Evolutionary conservation across 2,797 vertebrate genomes (phyloP).

Genomic region (Poecile montanus): DNA sequence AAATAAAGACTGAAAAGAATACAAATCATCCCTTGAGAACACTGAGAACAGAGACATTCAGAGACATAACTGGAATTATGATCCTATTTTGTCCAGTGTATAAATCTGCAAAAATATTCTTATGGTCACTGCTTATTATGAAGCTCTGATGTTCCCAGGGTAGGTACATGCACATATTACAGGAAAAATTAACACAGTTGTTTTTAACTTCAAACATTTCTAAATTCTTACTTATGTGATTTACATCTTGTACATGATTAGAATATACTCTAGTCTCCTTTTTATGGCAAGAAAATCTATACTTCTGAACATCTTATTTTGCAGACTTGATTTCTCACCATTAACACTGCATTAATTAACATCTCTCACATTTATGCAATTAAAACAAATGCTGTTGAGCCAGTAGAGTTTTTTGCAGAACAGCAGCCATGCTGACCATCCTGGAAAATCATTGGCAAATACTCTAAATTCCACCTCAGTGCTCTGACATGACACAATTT

Average conservation of each 20-base stretch:
- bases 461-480: background rate
- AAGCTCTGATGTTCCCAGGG: background rate
- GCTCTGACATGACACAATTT: background rate
- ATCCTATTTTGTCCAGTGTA: background rate
- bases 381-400: background rate
- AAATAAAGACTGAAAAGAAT: background rate
- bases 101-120: background rate
- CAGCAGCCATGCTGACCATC: background rate
- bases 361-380: background rate
- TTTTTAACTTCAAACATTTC: background rate
- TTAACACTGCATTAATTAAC: conserved; percentile 1
- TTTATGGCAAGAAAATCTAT: background rate
- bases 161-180: background rate
- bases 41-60: background rate
- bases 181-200: background rate
- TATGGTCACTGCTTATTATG: background rate
- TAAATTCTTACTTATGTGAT: background rate
- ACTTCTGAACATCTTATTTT: background rate
- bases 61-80: background rate
- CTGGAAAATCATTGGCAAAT: background rate
- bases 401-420: background rate
- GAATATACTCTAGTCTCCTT: background rate
- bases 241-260: background rate
- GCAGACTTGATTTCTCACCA: background rate
- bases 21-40: background rate